Percentiles rank a stretch among this genome's conserved stretches.
Evolutionary conservation across 2,797 vertebrate species (phyloP).

Genomic region (Enteromius paludinosus): DNA sequence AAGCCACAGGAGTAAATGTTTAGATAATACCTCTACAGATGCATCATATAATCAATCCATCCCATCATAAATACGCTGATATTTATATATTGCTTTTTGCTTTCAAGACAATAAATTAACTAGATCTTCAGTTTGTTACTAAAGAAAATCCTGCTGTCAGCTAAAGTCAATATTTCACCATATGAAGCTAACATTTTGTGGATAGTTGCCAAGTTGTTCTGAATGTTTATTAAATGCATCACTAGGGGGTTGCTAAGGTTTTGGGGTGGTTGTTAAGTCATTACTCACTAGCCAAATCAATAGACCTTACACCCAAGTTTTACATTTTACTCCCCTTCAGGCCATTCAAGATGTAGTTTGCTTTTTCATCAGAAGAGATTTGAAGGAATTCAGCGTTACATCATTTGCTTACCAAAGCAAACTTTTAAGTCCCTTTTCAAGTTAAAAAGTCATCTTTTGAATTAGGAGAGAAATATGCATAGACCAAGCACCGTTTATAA

Average conservation of each 20-base stretch:
- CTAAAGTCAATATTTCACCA: neutral
- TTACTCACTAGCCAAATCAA: neutral
- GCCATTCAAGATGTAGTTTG: neutral
- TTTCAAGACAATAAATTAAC: slow-evolving; percentile 7
- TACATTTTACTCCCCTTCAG: neutral
- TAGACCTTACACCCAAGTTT: neutral
- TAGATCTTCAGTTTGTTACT: neutral
- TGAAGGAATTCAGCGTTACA: neutral
- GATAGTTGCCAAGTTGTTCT: neutral
- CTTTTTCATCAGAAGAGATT: neutral
- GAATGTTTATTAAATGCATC: neutral
- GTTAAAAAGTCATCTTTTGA: neutral
- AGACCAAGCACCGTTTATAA: neutral
- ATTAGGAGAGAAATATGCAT: neutral
- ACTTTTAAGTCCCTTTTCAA: neutral
- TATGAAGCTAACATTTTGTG: neutral
- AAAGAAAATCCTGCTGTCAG: neutral
- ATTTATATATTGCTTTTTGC: neutral
- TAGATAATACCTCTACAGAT: slow-evolving; percentile 8
- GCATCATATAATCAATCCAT: neutral
- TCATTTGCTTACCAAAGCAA: neutral
- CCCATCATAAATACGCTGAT: neutral
- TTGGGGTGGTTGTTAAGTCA: neutral
- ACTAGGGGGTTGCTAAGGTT: neutral
- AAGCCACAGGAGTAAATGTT: slow-evolving; percentile 1